Conservation (phyloP, 64 coral and sea anemone species). For the Montipora foliosa region DNA sequence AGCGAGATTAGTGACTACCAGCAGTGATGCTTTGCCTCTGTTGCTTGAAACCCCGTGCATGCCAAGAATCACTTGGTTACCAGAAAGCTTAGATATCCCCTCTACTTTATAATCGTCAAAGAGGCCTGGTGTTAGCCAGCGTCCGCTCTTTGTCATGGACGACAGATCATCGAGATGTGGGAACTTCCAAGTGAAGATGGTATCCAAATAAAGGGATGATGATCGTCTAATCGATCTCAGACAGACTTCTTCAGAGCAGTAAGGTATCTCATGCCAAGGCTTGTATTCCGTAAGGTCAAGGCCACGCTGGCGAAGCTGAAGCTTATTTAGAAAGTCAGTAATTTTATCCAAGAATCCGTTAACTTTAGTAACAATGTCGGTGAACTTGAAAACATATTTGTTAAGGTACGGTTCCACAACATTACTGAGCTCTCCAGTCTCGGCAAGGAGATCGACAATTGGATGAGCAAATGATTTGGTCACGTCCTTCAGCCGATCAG, state of each 20-base stretch:
- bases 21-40: conserved; percentile 75
- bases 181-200: conserved; percentile 94
- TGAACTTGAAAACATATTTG: conserved; percentile 75
- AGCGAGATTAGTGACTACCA: conserved; percentile 76
- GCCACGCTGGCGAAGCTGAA: conserved; percentile 88
- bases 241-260: conserved; percentile 93
- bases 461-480: conserved; percentile 70
- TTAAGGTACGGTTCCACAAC: conserved; percentile 77
- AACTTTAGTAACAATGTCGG: conserved; percentile 73
- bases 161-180: conserved; percentile 97
- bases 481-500: conserved; percentile 58
- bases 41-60: conserved; percentile 94
- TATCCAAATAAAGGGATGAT: conserved; percentile 81
- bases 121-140: conserved; percentile 91
- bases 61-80: conserved; percentile 65
- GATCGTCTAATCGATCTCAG: conserved; percentile 85
- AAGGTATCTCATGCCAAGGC: conserved; percentile 79
- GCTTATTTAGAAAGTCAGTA: conserved; percentile 81
- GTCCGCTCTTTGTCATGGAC: conserved; percentile 77
- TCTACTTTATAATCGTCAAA: conserved; percentile 96
- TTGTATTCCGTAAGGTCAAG: conserved; percentile 74
- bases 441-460: conserved; percentile 74
- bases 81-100: conserved; percentile 79
- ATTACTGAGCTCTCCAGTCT: conserved; percentile 74
- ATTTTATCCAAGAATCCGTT: conserved; percentile 93